Evolutionary conservation across 2,797 vertebrate species (phyloP).

Genomic region (Nyctalus aviator): DNA sequence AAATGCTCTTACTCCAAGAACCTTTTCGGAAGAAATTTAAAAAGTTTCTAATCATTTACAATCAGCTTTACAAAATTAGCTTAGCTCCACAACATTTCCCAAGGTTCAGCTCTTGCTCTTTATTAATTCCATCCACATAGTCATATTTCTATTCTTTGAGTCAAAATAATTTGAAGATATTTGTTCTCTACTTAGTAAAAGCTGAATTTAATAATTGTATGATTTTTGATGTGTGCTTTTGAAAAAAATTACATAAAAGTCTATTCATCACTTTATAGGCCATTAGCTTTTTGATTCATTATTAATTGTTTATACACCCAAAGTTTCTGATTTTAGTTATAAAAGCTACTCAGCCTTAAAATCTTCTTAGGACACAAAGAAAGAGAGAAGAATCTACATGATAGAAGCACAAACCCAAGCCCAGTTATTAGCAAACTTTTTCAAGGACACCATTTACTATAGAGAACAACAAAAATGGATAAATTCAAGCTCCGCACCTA

Average conservation of each 20-base stretch:
- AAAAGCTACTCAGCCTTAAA: conserved; percentile 16
- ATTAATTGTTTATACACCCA: not conserved
- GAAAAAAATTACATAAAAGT: conserved; percentile 36
- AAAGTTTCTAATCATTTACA: not conserved
- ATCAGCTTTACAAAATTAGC: not conserved
- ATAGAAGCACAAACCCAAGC: not conserved
- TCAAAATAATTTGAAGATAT: conserved; percentile 25
- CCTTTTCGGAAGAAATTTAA: conserved; percentile 26
- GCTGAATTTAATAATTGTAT: conserved; percentile 9
- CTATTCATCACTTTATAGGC: not conserved
- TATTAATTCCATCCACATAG: not conserved
- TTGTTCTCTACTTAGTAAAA: not conserved
- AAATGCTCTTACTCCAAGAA: not conserved
- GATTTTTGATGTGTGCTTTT: conserved; percentile 4
- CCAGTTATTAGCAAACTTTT: not conserved
- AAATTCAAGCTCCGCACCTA: conserved; percentile 9
- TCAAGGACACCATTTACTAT: not conserved
- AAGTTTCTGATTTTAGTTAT: conserved; percentile 33
- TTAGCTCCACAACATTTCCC: not conserved
- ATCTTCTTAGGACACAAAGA: not conserved
- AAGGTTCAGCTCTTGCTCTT: not conserved
- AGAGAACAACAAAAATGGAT: not conserved
- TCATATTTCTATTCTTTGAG: not conserved
- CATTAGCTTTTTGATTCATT: not conserved
- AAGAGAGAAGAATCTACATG: not conserved